These are phyloP conservation scores for Pedionomus torquatus DNA, from an alignment of 2,113 vertebrate species.

Conservation along the genomic window DNA sequence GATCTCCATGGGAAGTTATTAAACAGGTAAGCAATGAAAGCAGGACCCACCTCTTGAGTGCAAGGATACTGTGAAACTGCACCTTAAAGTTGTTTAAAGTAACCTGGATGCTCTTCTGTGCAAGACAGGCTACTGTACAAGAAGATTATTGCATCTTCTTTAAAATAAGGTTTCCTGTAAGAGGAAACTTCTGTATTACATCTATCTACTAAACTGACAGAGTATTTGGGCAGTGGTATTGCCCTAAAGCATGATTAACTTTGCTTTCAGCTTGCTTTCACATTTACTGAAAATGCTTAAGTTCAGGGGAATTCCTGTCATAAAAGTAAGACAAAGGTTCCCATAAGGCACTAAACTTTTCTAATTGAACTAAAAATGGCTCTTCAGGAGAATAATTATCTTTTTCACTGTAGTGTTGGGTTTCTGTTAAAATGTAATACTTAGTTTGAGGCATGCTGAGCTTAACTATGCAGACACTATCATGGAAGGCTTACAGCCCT, in stretches of 20 bases:
- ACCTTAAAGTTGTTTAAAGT: background rate
- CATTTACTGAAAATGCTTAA: background rate
- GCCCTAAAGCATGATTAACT: background rate
- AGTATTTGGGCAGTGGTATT: background rate
- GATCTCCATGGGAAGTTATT: background rate
- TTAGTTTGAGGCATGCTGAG: background rate
- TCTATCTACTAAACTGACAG: background rate
- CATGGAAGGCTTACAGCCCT: background rate
- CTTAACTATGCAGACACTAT: background rate
- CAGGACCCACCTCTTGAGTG: background rate
- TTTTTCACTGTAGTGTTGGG: background rate
- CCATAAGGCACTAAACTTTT: background rate
- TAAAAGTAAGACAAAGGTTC: background rate
- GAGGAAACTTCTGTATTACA: background rate
- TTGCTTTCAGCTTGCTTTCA: background rate
- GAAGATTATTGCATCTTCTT: background rate
- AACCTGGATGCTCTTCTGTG: background rate
- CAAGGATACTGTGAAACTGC: background rate
- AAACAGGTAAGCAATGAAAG: constrained; percentile 7
- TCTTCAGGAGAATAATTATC: background rate
- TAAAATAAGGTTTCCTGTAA: background rate
- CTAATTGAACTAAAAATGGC: background rate
- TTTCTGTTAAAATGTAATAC: background rate
- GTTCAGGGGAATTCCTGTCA: background rate
- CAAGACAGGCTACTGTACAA: background rate